phyloP scores from a whole-genome alignment of 2,888 invertebrate species.

The Heteromyza rotundicornis region DNA sequence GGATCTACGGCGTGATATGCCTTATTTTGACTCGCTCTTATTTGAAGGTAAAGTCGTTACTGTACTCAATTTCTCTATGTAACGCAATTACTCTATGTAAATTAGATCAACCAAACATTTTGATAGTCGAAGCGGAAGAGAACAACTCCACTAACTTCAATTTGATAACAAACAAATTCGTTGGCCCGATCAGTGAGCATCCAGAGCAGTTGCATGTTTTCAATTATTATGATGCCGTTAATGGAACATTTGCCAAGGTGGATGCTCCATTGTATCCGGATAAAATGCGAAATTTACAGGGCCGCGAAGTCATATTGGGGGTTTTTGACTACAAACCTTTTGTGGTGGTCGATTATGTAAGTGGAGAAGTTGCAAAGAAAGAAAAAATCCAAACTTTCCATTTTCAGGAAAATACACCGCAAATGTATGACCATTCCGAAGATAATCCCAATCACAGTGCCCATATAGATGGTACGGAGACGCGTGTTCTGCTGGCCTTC shows the following conservation, averaged over 20 bases:
- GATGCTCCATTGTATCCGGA: constrained; percentile 31
- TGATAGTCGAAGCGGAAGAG: constrained; percentile 42
- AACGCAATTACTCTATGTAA: neutral
- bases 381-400: neutral
- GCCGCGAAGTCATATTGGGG: constrained; percentile 48
- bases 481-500: constrained; percentile 57
- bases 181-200: constrained; percentile 36
- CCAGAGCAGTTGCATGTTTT: constrained; percentile 35
- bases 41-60: constrained; percentile 41
- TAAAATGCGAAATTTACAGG: constrained; percentile 46
- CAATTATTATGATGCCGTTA: constrained; percentile 38
- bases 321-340: constrained; percentile 55
- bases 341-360: constrained; percentile 45
- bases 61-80: neutral
- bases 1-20: constrained; percentile 25
- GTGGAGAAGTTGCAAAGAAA: constrained; percentile 3
- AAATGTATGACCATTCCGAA: constrained; percentile 34
- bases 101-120: constrained; percentile 51
- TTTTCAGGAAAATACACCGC: constrained; percentile 34
- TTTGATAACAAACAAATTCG: constrained; percentile 52
- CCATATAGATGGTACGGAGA: constrained; percentile 67
- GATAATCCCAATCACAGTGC: constrained; percentile 31
- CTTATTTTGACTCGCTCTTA: constrained; percentile 36
- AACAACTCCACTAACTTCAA: constrained; percentile 40
- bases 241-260: constrained; percentile 14